Percentiles rank a stretch among this genome's conserved stretches.
Evolutionary conservation across 2,888 invertebrate species (phyloP).

Genomic region (Eupithecia dodoneata): DNA sequence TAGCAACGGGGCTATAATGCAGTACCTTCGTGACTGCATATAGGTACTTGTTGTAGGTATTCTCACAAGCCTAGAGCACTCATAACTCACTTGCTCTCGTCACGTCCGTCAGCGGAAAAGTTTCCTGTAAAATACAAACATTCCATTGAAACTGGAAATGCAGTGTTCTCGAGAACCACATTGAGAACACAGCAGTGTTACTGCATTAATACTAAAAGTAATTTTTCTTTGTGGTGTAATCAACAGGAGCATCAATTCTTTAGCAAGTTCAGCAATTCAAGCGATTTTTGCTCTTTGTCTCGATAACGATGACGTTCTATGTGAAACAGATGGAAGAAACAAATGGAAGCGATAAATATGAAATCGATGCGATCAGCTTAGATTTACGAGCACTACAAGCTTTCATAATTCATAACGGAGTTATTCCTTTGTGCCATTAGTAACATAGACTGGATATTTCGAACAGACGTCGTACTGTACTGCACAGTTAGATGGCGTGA

Average conservation of each 20-base stretch:
- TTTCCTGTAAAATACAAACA: conserved; percentile 13
- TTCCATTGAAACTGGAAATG: neutral
- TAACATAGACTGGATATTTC: neutral
- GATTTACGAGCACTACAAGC: conserved; percentile 22
- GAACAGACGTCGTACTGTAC: neutral
- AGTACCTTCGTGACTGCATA: conserved; percentile 15
- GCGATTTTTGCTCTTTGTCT: neutral
- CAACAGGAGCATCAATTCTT: neutral
- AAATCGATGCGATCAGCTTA: conserved; percentile 21
- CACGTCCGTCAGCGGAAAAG: conserved; percentile 12
- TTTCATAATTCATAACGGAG: conserved; percentile 25
- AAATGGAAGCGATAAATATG: conserved; percentile 27
- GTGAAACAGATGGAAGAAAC: conserved; percentile 14
- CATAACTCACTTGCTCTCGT: conserved; percentile 15
- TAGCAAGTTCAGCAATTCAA: neutral
- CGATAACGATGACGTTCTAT: conserved; percentile 1
- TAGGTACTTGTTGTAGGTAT: conserved; percentile 18
- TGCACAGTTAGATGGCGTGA: neutral
- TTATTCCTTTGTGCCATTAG: conserved; percentile 15
- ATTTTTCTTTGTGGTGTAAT: neutral
- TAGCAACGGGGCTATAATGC: conserved; percentile 9
- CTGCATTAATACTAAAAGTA: neutral
- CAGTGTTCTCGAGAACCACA: neutral
- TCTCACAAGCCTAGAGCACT: conserved; percentile 27
- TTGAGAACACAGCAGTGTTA: neutral